phyloP scores from a whole-genome alignment of 2,888 invertebrate genomes.

The Platerodrilus igneus region DNA sequence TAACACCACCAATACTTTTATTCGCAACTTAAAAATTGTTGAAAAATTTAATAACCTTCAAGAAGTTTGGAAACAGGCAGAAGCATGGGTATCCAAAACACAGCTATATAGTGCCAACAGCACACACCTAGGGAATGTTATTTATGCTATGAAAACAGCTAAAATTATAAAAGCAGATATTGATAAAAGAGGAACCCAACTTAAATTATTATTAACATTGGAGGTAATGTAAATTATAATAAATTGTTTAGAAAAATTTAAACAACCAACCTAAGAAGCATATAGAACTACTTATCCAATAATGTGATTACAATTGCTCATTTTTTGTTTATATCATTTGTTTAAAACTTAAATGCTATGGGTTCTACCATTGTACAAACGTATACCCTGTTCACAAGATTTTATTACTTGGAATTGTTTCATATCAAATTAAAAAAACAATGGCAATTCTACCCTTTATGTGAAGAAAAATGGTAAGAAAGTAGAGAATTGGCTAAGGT shows the following conservation, averaged over 20 bases:
- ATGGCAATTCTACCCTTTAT: too few species aligned
- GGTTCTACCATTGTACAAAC: too few species aligned
- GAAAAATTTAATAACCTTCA: slow-evolving; percentile 3
- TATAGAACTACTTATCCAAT: background rate
- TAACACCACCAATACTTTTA: slow-evolving; percentile 29
- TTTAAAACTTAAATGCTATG: background rate
- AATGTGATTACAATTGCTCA: too few species aligned
- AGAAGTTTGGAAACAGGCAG: slow-evolving; percentile 42
- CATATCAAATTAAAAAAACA: too few species aligned
- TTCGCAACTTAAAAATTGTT: slow-evolving; percentile 26
- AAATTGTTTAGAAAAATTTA: slow-evolving; percentile 1
- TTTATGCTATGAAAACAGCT: slow-evolving; percentile 61
- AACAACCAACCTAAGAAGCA: background rate
- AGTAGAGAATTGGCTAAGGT: too few species aligned
- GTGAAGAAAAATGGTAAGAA: too few species aligned
- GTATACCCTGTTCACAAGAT: too few species aligned
- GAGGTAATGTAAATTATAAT: slow-evolving; percentile 50
- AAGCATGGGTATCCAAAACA: slow-evolving; percentile 44
- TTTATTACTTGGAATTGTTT: too few species aligned
- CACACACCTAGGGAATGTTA: slow-evolving; percentile 57
- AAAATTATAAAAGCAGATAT: slow-evolving; percentile 71
- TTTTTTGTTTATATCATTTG: too few species aligned
- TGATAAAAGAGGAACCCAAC: slow-evolving; percentile 81
- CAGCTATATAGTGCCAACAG: slow-evolving; percentile 43
- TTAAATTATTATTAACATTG: slow-evolving; percentile 77